Conservation (phyloP, 2,113 vertebrate species). For the Amia ocellicauda region DNA sequence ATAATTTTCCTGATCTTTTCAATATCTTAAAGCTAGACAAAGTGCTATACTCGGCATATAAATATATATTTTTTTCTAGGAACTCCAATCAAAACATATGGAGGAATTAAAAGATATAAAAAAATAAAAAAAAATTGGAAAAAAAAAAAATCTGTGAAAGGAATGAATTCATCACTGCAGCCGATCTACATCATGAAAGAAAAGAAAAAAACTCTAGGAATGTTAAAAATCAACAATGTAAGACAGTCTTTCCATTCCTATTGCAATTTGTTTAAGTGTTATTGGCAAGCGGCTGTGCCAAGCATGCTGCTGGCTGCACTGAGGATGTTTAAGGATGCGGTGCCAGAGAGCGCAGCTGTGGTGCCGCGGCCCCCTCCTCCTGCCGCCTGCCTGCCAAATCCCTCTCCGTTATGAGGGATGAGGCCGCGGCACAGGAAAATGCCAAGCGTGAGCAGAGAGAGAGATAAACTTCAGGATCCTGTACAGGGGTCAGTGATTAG, state of each 20-base stretch:
- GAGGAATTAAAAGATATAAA: not conserved
- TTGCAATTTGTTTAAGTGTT: constrained; percentile 63
- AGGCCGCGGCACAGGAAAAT: constrained; percentile 50
- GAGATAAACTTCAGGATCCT: constrained; percentile 64
- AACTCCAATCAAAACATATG: not conserved
- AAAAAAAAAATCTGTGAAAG: not conserved
- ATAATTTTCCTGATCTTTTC: too few relatives aligned
- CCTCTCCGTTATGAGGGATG: constrained; percentile 57
- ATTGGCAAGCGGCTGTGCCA: constrained; percentile 57
- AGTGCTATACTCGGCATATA: too few relatives aligned
- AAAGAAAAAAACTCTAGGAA: constrained; percentile 26
- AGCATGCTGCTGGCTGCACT: constrained; percentile 55
- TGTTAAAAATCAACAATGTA: constrained; percentile 46
- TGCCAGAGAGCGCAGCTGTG: constrained; percentile 78
- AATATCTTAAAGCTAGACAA: too few relatives aligned
- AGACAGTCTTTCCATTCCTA: constrained; percentile 37
- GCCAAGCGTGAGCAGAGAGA: constrained; percentile 58
- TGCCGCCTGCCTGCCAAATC: constrained; percentile 59
- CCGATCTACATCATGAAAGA: constrained; percentile 19
- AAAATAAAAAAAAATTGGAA: not conserved
- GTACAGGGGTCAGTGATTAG: constrained; percentile 66
- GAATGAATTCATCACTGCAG: not conserved
- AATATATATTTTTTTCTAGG: too few relatives aligned
- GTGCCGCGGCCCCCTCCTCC: constrained; percentile 55
- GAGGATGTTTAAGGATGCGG: constrained; percentile 54